Evolutionary conservation across 2,113 vertebrate genomes (phyloP), one percentile per base, ranked within the genome.

Genomic region (Piaya cayana): DNA sequence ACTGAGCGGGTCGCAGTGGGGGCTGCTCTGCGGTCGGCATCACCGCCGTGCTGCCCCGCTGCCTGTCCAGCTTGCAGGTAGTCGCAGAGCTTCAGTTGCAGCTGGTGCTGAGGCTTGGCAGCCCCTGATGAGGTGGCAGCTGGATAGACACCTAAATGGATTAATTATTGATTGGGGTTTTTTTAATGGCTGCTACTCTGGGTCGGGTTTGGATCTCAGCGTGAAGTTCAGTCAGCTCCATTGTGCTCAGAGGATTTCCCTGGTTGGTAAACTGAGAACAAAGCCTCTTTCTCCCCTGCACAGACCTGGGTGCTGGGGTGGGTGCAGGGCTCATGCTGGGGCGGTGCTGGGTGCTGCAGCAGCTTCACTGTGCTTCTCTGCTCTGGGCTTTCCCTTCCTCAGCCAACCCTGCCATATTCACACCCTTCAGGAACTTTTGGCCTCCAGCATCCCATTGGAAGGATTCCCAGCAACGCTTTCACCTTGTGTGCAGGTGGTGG

Each of bases 401-500:
- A 67, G 30, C 19, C 27, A 50, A 34, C 8, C 53, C 47, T 20
- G 30, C 25, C 77, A 12, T 21, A 13, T 4, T 59, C 62, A 30
- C 63, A 50, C 16, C 39, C 17, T 10, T 11, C 2, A 32, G 30
- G 39, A 29, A 14, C n/a, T 49, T n/a, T 18, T 68, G 49, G 42
- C 32, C 47, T 30, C 34, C 45, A 9, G 15, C 2, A 1, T 78
- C 53, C 77, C 18, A 0, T 34, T 53, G 63, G 53, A 21, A 59
- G 29, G 60, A 23, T 70, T 39, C 32, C 27, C 65, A 45, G 32
- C 37, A 27, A 7, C 1, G 8, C 15, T 47, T 34, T 39, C 4
- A 1, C 29, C 25, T 39, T 21, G 32, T 0, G 0, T 20, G 34
- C 20, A 3, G 16, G 25, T 32, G 7, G 11, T 4, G 42, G 9